Conservation (phyloP, 2,888 invertebrate genomes). For the Elegia similella region DNA sequence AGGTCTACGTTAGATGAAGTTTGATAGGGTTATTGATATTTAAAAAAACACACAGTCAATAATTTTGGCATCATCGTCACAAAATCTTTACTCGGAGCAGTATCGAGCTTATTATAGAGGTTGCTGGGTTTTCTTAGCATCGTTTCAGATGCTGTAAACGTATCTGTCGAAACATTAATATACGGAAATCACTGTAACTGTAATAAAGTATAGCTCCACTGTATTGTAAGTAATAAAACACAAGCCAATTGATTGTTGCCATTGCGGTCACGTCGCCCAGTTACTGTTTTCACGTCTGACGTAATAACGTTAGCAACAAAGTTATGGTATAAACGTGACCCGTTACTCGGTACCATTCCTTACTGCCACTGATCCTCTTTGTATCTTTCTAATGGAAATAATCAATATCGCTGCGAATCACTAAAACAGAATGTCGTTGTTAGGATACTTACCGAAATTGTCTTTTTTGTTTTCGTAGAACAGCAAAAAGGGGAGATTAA, state of each 20-base stretch:
- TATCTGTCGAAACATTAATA: not conserved
- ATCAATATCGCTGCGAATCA: slow-evolving; percentile 25
- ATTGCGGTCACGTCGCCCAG: slow-evolving; percentile 78
- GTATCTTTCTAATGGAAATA: slow-evolving; percentile 29
- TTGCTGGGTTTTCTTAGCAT: too few relatives aligned
- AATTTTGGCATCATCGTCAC: too few relatives aligned
- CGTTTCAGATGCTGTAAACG: too few relatives aligned
- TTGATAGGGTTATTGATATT: too few relatives aligned
- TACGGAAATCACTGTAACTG: slow-evolving; percentile 47
- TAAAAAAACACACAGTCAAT: too few relatives aligned
- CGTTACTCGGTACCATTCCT: slow-evolving; percentile 53
- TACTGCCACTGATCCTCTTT: slow-evolving; percentile 37
- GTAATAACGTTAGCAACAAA: slow-evolving; percentile 78
- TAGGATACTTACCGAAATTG: not conserved
- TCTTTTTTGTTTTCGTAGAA: not conserved
- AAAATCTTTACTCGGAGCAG: too few relatives aligned
- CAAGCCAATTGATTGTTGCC: slow-evolving; percentile 75
- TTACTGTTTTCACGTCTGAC: slow-evolving; percentile 79
- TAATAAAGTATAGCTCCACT: slow-evolving; percentile 39
- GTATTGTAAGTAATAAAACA: slow-evolving; percentile 63
- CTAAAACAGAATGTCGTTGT: slow-evolving; percentile 7
- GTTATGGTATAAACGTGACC: slow-evolving; percentile 75
- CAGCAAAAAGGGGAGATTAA: not conserved
- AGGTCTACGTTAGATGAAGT: too few relatives aligned
- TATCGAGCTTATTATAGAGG: too few relatives aligned